Evolutionary conservation across 2,797 vertebrate genomes (phyloP).

Genomic region (Eulemur coronatus): DNA sequence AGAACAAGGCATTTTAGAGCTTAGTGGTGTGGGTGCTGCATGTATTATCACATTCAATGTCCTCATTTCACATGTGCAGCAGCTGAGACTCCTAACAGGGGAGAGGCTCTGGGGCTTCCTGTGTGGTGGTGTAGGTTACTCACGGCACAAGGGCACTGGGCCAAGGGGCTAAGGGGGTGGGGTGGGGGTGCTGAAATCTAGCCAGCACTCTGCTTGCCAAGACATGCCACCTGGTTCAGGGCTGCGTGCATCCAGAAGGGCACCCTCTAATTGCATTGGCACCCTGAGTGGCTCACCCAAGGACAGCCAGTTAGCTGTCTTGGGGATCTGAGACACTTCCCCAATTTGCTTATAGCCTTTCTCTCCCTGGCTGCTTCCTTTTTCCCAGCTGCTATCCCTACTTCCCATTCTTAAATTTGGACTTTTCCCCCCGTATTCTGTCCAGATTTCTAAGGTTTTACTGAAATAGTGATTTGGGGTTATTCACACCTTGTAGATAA

Average conservation of each 20-base stretch:
- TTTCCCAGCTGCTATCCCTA: neutral
- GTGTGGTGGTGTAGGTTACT: neutral
- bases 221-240: neutral
- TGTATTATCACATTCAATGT: neutral
- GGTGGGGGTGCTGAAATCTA: neutral
- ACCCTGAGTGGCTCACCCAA: neutral
- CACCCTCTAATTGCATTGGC: neutral
- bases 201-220: neutral
- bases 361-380: neutral
- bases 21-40: constrained; percentile 58
- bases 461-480: neutral
- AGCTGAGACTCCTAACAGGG: neutral
- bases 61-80: neutral
- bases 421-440: rapidly evolving
- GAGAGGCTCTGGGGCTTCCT: neutral
- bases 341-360: neutral
- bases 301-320: neutral
- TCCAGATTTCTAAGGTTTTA: neutral
- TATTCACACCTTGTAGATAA: neutral
- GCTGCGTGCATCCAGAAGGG: rapidly evolving
- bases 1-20: constrained; percentile 69
- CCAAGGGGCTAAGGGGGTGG: neutral
- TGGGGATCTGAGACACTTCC: neutral
- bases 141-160: neutral
- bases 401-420: neutral